phyloP scores from a whole-genome alignment of 2,888 invertebrate genomes.

The Archips xylosteana region DNA sequence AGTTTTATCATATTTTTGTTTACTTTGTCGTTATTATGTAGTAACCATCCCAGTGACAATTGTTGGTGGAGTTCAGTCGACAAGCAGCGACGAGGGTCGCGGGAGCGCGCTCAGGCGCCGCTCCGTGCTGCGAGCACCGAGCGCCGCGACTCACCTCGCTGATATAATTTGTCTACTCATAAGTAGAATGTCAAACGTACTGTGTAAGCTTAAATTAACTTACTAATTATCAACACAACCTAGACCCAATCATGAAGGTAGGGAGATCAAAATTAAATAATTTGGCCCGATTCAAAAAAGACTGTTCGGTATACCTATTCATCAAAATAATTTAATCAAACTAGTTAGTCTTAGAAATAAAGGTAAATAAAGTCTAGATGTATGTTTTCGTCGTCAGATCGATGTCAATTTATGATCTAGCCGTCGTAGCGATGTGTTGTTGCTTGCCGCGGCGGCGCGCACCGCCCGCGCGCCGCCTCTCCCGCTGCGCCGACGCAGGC shows the following conservation, averaged over 20 bases:
- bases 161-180: conserved; percentile 54
- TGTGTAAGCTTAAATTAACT: conserved; percentile 68
- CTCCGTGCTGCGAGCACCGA: background rate
- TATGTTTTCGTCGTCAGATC: conserved; percentile 66
- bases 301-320: conserved; percentile 89
- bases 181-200: conserved; percentile 61
- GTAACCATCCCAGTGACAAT: conserved; percentile 61
- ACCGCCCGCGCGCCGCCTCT: conserved; percentile 32
- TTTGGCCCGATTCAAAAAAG: conserved; percentile 89
- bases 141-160: conserved; percentile 40
- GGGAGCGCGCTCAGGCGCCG: conserved; percentile 29
- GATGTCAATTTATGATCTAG: conserved; percentile 72
- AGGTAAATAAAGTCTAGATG: conserved; percentile 61
- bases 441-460: conserved; percentile 53
- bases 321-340: conserved; percentile 69
- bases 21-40: conserved; percentile 57
- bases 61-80: conserved; percentile 54
- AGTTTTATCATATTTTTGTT: conserved; percentile 60
- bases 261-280: conserved; percentile 84
- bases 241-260: conserved; percentile 79
- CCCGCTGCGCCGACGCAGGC: conserved; percentile 17
- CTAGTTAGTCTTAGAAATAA: conserved; percentile 71
- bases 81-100: conserved; percentile 43
- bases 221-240: conserved; percentile 55
- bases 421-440: conserved; percentile 64